Evolutionary conservation across 2,888 invertebrate species (phyloP).

Genomic region (Polyommatus iphigenia): DNA sequence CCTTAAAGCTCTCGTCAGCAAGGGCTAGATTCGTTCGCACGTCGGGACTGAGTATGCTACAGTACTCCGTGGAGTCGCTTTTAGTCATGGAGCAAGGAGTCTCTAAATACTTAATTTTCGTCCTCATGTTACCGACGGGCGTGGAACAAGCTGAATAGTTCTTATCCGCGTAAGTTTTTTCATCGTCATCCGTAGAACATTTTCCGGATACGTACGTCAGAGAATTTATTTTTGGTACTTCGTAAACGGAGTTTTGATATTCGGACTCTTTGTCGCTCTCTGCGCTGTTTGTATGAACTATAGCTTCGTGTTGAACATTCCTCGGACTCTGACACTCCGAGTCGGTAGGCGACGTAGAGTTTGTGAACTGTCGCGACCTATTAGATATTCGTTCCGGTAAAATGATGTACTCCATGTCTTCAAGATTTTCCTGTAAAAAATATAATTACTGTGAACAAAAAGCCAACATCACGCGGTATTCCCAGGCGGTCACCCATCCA

Average conservation of each 20-base stretch:
- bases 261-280: constrained; percentile 61
- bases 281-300: constrained; percentile 57
- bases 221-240: constrained; percentile 52
- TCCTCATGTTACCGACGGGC: constrained; percentile 61
- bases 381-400: constrained; percentile 61
- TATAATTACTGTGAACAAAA: constrained; percentile 40
- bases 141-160: constrained; percentile 68
- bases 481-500: constrained; percentile 54
- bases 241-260: constrained; percentile 61
- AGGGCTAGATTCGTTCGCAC: constrained; percentile 49
- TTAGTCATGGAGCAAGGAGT: constrained; percentile 64
- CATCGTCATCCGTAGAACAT: constrained; percentile 56
- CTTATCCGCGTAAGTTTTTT: constrained; percentile 50
- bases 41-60: constrained; percentile 71
- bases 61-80: constrained; percentile 76
- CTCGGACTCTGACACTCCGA: constrained; percentile 61
- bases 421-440: constrained; percentile 57
- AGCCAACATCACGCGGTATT: constrained; percentile 60
- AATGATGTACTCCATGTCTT: constrained; percentile 66
- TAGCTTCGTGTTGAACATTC: constrained; percentile 56
- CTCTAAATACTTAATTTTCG: constrained; percentile 60
- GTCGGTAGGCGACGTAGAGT: constrained; percentile 58
- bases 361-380: constrained; percentile 45
- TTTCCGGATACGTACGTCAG: constrained; percentile 48
- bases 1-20: constrained; percentile 53